Percentiles rank a stretch among this genome's conserved stretches.
Evolutionary conservation across 2,888 invertebrate species (phyloP).

Genomic region (Sphinx pinastri): DNA sequence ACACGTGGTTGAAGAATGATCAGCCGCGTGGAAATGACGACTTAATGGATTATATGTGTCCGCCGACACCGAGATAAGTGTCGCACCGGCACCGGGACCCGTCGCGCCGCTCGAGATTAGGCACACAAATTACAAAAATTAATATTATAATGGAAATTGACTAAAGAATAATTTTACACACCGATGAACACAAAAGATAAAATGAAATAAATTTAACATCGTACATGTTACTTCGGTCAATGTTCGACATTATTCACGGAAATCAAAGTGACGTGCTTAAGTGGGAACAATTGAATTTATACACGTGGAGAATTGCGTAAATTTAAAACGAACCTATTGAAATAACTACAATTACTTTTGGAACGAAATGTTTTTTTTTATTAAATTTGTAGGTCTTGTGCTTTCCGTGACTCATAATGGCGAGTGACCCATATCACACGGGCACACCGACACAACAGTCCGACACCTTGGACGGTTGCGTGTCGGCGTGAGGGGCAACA

Average conservation of each 20-base stretch:
- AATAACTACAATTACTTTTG: slow-evolving; percentile 6
- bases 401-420: slow-evolving; percentile 57
- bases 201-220: slow-evolving; percentile 52
- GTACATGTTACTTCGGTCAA: slow-evolving; percentile 47
- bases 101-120: slow-evolving; percentile 74
- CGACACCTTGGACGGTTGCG: slow-evolving; percentile 69
- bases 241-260: slow-evolving; percentile 50
- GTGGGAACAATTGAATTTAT: slow-evolving; percentile 22
- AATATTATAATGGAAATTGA: slow-evolving; percentile 78
- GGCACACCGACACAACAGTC: slow-evolving; percentile 64
- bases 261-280: slow-evolving; percentile 21
- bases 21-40: slow-evolving; percentile 82
- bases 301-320: slow-evolving; percentile 16
- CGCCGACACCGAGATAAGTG: slow-evolving; percentile 82
- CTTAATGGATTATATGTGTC: slow-evolving; percentile 84
- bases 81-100: slow-evolving; percentile 69
- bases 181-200: slow-evolving; percentile 64
- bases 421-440: slow-evolving; percentile 70
- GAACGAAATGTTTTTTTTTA: background rate
- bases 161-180: slow-evolving; percentile 68
- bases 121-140: slow-evolving; percentile 78
- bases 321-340: background rate
- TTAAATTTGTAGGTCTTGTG: background rate
- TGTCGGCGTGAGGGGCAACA: slow-evolving; percentile 69
- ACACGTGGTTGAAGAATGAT: slow-evolving; percentile 82